These are phyloP conservation scores for Columbina picui DNA, from an alignment of 2,113 vertebrate species.

Conservation along the genomic window DNA sequence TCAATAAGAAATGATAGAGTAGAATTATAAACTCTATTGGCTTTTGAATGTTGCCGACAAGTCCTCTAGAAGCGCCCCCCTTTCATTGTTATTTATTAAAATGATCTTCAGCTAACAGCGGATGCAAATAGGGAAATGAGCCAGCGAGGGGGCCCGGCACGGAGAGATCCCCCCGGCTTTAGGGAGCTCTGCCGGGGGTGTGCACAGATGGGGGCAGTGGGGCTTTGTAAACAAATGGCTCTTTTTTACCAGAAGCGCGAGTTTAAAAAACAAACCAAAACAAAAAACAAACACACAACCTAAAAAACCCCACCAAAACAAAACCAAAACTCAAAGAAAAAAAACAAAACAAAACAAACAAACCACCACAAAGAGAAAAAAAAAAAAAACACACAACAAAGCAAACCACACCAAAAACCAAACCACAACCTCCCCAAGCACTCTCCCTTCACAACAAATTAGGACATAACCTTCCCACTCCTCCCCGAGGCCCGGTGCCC, in stretches of 20 bases:
- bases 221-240: slow-evolving; percentile 26
- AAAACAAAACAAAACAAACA: too few species aligned
- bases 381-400: background rate
- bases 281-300: too few species aligned
- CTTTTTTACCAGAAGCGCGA: background rate
- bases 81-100: slow-evolving; percentile 84
- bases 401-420: too few species aligned
- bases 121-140: slow-evolving; percentile 71
- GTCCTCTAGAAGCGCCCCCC: slow-evolving; percentile 78
- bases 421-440: background rate
- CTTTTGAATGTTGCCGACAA: slow-evolving; percentile 83
- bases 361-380: too few species aligned
- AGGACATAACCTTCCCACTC: background rate
- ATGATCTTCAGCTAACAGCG: slow-evolving; percentile 74
- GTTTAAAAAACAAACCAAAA: background rate
- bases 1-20: slow-evolving; percentile 89
- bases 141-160: background rate
- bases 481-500: background rate
- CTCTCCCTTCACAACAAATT: background rate
- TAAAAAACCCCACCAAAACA: too few species aligned
- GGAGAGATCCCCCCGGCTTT: background rate
- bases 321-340: too few species aligned
- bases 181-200: background rate
- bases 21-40: slow-evolving; percentile 88
- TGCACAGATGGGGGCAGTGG: background rate